Evolutionary conservation across 2,113 vertebrate species (phyloP).

Genomic region (Psophia crepitans): DNA sequence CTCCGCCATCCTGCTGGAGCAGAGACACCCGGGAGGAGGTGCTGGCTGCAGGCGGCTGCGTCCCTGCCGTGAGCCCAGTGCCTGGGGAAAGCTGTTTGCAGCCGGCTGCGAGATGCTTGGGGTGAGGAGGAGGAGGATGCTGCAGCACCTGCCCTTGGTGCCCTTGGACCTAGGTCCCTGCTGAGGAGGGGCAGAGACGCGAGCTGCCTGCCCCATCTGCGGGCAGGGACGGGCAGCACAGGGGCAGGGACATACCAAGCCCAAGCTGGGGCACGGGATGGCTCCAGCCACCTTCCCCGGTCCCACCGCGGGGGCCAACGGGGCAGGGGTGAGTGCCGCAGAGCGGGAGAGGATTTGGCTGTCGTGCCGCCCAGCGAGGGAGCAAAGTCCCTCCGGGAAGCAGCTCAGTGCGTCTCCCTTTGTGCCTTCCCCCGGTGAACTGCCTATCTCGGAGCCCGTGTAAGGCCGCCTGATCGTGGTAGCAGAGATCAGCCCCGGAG

Average conservation of each 20-base stretch:
- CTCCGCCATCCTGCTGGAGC: background rate
- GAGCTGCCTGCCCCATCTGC: background rate
- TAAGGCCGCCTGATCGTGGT: background rate
- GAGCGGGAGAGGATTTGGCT: accelerated
- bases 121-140: background rate
- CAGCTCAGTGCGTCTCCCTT: background rate
- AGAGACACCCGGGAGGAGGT: background rate
- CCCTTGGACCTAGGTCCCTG: background rate
- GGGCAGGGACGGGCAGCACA: background rate
- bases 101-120: background rate
- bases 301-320: background rate
- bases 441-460: background rate
- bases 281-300: background rate
- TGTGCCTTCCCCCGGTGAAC: background rate
- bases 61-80: accelerated
- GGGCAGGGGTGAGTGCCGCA: background rate
- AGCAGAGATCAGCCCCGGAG: background rate
- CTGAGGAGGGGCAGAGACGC: background rate
- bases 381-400: background rate
- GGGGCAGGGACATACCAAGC: background rate
- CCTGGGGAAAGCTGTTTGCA: background rate
- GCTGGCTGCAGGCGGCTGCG: background rate
- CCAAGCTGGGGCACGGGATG: background rate
- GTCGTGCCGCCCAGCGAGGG: accelerated
- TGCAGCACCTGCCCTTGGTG: background rate